phyloP scores from a whole-genome alignment of 2,113 vertebrate species.

The Cyanoliseus patagonus region DNA sequence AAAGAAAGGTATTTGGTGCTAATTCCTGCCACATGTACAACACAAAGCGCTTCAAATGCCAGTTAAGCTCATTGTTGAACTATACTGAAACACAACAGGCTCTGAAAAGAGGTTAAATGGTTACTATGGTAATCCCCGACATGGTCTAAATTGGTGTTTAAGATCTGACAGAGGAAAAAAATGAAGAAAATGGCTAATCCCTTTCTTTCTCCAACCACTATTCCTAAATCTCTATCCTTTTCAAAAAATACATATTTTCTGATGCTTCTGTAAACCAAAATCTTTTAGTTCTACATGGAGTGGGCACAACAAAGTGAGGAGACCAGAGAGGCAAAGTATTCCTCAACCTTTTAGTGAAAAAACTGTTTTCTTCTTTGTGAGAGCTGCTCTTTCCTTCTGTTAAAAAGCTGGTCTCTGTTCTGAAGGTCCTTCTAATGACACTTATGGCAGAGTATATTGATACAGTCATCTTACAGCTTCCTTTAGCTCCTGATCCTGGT shows the following conservation, averaged over 20 bases:
- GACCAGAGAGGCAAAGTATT: fast-evolving
- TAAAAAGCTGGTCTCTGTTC: not conserved
- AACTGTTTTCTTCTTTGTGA: not conserved
- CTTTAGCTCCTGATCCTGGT: not conserved
- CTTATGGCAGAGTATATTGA: not conserved
- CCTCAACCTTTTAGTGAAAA: not conserved
- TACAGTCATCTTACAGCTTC: not conserved
- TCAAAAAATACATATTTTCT: not conserved
- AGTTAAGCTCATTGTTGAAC: conserved; percentile 36
- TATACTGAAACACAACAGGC: conserved; percentile 35
- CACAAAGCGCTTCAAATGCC: conserved; percentile 34
- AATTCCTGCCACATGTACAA: conserved; percentile 5
- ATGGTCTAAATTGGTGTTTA: conserved; percentile 42
- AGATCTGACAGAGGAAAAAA: conserved; percentile 8
- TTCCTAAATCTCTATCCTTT: not conserved
- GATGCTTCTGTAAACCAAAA: not conserved
- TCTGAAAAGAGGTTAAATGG: conserved; percentile 54
- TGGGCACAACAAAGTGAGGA: not conserved
- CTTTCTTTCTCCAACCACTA: not conserved
- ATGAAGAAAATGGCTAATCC: conserved; percentile 7
- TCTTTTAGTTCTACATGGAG: not conserved
- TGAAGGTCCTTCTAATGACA: not conserved
- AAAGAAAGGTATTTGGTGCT: not conserved
- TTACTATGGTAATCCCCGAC: conserved; percentile 62
- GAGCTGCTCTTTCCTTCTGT: not conserved